Evolutionary conservation across 2,113 vertebrate species (phyloP), one percentile per base, ranked within the genome.

Genomic region (Scomber japonicus): DNA sequence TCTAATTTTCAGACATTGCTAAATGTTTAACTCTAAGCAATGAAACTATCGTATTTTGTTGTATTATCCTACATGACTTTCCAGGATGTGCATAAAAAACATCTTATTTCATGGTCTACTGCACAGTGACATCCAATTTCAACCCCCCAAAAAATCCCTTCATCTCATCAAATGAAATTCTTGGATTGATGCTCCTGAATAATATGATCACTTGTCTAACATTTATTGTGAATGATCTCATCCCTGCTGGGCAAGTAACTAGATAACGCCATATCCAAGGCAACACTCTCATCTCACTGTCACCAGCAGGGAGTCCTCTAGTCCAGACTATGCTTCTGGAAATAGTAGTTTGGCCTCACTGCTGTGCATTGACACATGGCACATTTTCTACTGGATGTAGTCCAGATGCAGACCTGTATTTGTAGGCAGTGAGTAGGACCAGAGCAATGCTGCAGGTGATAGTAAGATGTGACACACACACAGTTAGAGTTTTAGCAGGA

Each of bases 301-400:
- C 81, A 76, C 83, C 88, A 91, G 87, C 81, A 89, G 88, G 80
- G 90, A 89, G 77, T 89, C 85, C 88, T 88, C 85, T 83, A 64
- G 79, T 82, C 82, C 81, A 85, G 60, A 80, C 65, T 82, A 76
- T 82, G 56, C 13, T 15, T 75, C 45, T 83, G 57, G 40, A 49
- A 59, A 68, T 16, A 17, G 27, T 49, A 40, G 61, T 12, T 48
- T 64, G 19, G 45, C 64, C 49, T 69, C 68, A 45, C 66, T 78
- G 82, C 72, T 78, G 57, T 82, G 81, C 66, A 56, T 73, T 65
- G 46, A 85, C 65, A 79, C 48, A 73, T 60, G 53, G 57, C 53
- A 71, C 60, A 65, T 79, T 82, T 73, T 50, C 46, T 61, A 35
- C 24, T 67, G 75, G 35, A 80, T 64, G 48, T 21, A 63, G 46